A percentile compares a stretch with the other conserved stretches of the same genome.
Conservation (phyloP, 2,113 vertebrate species). For the Zosterops hypoxanthus region DNA sequence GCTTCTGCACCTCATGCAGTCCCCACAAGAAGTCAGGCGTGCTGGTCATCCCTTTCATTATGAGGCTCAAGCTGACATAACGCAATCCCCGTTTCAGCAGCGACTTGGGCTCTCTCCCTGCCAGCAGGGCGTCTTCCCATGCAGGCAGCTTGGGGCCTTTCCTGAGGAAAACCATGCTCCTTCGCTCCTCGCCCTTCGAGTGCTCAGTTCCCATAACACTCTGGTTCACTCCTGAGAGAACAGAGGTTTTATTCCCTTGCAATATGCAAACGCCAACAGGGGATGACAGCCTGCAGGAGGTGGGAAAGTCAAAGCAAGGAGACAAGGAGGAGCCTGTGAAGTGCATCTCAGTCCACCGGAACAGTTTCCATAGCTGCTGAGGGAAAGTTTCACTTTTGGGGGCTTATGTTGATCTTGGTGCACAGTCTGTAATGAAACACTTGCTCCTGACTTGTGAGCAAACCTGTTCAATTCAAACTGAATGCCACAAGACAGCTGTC, state of each 20-base stretch:
- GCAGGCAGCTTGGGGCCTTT: constrained; percentile 70
- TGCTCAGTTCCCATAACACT: constrained; percentile 78
- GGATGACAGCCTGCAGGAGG: not conserved
- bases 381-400: constrained; percentile 35
- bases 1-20: constrained; percentile 87
- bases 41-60: constrained; percentile 84
- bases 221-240: not conserved
- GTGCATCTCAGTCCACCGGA: constrained; percentile 4
- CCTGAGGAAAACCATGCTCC: constrained; percentile 16
- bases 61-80: constrained; percentile 85
- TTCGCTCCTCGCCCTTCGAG: constrained; percentile 69
- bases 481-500: constrained; percentile 84
- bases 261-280: not conserved
- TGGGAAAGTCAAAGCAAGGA: not conserved
- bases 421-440: constrained; percentile 72
- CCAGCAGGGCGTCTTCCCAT: constrained; percentile 72
- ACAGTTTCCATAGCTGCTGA: not conserved
- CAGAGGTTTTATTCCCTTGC: not conserved
- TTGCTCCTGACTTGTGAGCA: constrained; percentile 65
- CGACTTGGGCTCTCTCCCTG: constrained; percentile 71
- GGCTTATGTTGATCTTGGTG: constrained; percentile 52
- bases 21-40: constrained; percentile 88
- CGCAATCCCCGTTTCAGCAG: constrained; percentile 76
- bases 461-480: constrained; percentile 73
- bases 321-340: constrained; percentile 31